Evolutionary conservation across 2,888 invertebrate species (phyloP).

Genomic region (Pharmacophagus antenor): DNA sequence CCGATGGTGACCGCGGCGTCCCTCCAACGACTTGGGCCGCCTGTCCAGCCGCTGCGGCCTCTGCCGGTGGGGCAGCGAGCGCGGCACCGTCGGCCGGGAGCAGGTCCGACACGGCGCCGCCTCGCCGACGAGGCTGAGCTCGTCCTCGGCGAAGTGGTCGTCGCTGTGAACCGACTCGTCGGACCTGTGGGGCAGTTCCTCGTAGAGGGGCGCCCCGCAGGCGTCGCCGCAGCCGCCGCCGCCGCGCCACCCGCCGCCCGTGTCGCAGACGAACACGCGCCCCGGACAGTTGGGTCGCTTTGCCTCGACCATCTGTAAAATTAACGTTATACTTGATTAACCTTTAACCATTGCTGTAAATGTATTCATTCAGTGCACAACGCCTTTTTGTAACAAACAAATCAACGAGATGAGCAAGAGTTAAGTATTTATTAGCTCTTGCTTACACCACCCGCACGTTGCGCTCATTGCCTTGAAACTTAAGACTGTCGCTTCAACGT

Average conservation of each 20-base stretch:
- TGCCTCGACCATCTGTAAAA: slow-evolving; percentile 86
- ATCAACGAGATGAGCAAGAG: too few relatives aligned
- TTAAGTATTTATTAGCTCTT: too few relatives aligned
- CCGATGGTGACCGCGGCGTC: slow-evolving; percentile 67
- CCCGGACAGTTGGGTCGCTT: slow-evolving; percentile 81
- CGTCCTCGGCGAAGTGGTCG: slow-evolving; percentile 93
- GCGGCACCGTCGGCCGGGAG: slow-evolving; percentile 74
- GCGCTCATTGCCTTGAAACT: too few relatives aligned
- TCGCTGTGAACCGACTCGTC: slow-evolving; percentile 85
- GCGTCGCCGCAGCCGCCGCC: slow-evolving; percentile 70
- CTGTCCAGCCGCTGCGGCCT: slow-evolving; percentile 82
- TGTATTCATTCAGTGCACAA: too few relatives aligned
- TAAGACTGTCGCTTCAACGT: too few relatives aligned
- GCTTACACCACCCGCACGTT: too few relatives aligned
- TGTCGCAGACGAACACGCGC: slow-evolving; percentile 86
- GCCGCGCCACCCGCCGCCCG: slow-evolving; percentile 80
- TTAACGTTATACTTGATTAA: slow-evolving; percentile 32
- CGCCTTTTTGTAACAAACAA: too few relatives aligned
- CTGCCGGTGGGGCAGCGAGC: slow-evolving; percentile 79
- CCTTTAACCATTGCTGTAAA: too few relatives aligned
- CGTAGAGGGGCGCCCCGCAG: slow-evolving; percentile 88
- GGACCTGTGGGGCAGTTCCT: slow-evolving; percentile 86
- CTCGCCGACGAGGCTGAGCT: slow-evolving; percentile 82
- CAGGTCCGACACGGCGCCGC: slow-evolving; percentile 73
- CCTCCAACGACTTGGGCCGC: slow-evolving; percentile 78